Percentiles rank a stretch among this genome's conserved stretches.
Evolutionary conservation across 2,797 vertebrate species (phyloP).

Genomic region (Chaenodraco wilsoni): DNA sequence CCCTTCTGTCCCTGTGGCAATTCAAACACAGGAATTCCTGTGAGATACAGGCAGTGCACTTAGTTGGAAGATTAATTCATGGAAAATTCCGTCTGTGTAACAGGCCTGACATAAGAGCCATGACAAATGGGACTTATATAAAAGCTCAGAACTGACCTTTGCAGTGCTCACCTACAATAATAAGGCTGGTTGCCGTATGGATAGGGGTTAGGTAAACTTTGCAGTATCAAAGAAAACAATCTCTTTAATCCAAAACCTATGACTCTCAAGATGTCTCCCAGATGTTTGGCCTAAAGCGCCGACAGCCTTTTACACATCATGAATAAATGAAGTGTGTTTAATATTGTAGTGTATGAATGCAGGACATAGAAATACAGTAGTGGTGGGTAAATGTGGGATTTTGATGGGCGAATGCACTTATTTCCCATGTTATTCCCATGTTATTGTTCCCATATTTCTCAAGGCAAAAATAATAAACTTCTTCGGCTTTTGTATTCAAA

Average conservation of each 20-base stretch:
- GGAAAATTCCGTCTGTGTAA: constrained; percentile 70
- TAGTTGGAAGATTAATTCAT: constrained; percentile 69
- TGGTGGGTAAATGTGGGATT: constrained; percentile 1
- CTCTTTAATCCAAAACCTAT: constrained; percentile 21
- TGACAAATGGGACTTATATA: constrained; percentile 55
- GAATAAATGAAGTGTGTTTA: constrained; percentile 58
- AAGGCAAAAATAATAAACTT: not conserved
- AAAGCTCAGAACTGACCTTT: constrained; percentile 51
- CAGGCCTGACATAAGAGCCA: constrained; percentile 38
- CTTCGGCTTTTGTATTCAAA: not conserved
- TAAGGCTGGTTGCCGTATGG: not conserved
- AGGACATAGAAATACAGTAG: constrained; percentile 10
- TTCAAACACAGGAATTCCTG: constrained; percentile 84
- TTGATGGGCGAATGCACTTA: not conserved
- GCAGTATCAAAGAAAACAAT: not conserved
- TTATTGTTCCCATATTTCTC: not conserved
- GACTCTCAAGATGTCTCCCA: constrained; percentile 20
- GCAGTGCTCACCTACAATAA: constrained; percentile 24
- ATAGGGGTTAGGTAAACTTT: not conserved
- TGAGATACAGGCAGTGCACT: constrained; percentile 71
- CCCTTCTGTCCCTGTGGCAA: constrained; percentile 49
- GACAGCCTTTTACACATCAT: constrained; percentile 39
- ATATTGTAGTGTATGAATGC: constrained; percentile 37
- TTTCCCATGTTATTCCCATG: not conserved
- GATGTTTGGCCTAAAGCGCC: constrained; percentile 14